Evolutionary conservation across 2,113 vertebrate genomes (phyloP).

Genomic region (Numenius arquata): DNA sequence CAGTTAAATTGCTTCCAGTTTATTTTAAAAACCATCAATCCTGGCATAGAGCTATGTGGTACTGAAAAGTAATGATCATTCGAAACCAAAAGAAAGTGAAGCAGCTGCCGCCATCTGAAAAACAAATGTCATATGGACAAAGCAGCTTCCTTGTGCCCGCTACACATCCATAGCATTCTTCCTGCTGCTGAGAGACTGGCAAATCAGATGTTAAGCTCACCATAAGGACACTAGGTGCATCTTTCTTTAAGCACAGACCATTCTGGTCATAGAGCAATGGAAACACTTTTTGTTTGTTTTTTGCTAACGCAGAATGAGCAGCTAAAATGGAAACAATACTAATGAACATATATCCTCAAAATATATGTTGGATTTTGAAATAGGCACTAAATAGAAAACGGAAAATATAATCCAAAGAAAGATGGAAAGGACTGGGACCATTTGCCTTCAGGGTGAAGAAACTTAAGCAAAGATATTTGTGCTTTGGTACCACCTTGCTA

Average conservation of each 20-base stretch:
- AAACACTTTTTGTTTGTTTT: neutral
- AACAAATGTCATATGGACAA: neutral
- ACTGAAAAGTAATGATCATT: neutral
- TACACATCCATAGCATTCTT: neutral
- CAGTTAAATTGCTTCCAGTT: neutral
- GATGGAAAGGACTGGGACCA: neutral
- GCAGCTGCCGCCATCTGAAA: constrained; percentile 10
- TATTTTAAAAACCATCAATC: neutral
- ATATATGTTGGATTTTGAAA: neutral
- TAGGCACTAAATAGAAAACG: neutral
- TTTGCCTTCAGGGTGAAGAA: neutral
- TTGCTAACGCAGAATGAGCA: neutral
- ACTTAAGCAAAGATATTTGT: neutral
- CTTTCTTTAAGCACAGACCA: neutral
- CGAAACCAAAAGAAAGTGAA: neutral
- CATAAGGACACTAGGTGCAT: neutral
- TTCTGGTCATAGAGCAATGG: neutral
- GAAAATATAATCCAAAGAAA: neutral
- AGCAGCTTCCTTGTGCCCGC: neutral
- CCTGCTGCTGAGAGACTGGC: neutral
- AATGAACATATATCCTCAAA: neutral
- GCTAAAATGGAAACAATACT: neutral
- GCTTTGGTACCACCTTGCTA: neutral
- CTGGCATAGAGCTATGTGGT: neutral
- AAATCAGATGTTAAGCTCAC: neutral